Percentiles rank a stretch among this genome's conserved stretches.
phyloP scores from a whole-genome alignment of 2,113 vertebrate genomes.

The Alethe castanea region DNA sequence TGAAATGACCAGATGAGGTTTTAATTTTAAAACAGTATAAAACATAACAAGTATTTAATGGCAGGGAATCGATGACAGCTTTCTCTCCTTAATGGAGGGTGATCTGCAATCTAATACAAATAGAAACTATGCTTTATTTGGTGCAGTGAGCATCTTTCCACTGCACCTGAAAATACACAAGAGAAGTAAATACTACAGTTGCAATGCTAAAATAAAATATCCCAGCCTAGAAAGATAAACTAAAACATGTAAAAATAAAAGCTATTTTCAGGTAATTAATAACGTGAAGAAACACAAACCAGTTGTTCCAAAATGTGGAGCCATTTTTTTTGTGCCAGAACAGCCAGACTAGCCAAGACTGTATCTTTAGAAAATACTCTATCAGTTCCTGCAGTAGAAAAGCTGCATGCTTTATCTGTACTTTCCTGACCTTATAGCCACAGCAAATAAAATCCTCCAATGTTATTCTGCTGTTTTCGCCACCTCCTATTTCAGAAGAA shows the following conservation, averaged over 20 bases:
- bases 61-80: neutral
- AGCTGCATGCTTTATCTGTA: neutral
- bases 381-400: neutral
- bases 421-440: neutral
- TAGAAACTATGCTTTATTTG: neutral
- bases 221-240: neutral
- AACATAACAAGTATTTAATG: neutral
- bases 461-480: neutral
- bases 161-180: neutral
- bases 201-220: neutral
- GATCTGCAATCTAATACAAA: neutral
- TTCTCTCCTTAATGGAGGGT: neutral
- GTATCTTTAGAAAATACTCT: neutral
- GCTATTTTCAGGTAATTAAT: conserved; percentile 9
- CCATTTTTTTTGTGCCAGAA: neutral
- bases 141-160: neutral
- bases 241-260: neutral
- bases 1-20: conserved; percentile 7
- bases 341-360: neutral
- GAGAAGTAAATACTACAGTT: neutral
- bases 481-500: neutral
- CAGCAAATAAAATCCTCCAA: neutral
- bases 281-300: neutral
- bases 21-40: conserved; percentile 47
- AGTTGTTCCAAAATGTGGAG: neutral